phyloP scores from a whole-genome alignment of 2,797 vertebrate genomes.

The Tarsius wallacei region DNA sequence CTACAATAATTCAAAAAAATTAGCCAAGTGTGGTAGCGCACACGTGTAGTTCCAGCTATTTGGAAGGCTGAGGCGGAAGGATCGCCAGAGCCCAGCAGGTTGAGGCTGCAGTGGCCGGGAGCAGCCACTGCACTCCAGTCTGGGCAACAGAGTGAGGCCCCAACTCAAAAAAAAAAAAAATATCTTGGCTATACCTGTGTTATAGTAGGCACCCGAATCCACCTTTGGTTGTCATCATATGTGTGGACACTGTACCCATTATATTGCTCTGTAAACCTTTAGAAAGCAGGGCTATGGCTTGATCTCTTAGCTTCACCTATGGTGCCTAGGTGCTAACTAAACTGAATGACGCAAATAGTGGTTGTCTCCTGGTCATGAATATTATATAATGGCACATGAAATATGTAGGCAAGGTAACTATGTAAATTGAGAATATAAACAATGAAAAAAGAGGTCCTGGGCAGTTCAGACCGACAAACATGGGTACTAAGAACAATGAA shows the following conservation, averaged over 20 bases:
- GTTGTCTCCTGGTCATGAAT: not conserved
- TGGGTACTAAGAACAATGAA: not conserved
- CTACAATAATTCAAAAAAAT: too few species aligned
- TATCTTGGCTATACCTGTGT: not conserved
- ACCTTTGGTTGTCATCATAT: not conserved
- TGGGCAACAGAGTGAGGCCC: too few species aligned
- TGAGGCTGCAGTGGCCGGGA: too few species aligned
- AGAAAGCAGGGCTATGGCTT: not conserved
- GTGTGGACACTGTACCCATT: not conserved
- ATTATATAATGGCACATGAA: not conserved
- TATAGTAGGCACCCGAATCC: not conserved
- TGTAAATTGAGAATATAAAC: not conserved
- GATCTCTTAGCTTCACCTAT: not conserved
- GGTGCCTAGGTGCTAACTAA: not conserved
- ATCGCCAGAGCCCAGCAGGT: too few species aligned
- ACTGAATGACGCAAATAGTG: not conserved
- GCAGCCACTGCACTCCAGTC: too few species aligned
- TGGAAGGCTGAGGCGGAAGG: too few species aligned
- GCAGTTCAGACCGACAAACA: not conserved
- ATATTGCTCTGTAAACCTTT: not conserved
- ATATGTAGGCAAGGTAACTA: not conserved
- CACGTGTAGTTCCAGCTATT: too few species aligned
- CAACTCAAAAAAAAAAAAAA: too few species aligned
- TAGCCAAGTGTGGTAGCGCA: too few species aligned
- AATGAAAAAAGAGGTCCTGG: not conserved